Percentiles rank a stretch among this genome's conserved stretches.
These are phyloP conservation scores for Burhinus oedicnemus DNA, from an alignment of 2,113 vertebrate species.

Conservation along the genomic window DNA sequence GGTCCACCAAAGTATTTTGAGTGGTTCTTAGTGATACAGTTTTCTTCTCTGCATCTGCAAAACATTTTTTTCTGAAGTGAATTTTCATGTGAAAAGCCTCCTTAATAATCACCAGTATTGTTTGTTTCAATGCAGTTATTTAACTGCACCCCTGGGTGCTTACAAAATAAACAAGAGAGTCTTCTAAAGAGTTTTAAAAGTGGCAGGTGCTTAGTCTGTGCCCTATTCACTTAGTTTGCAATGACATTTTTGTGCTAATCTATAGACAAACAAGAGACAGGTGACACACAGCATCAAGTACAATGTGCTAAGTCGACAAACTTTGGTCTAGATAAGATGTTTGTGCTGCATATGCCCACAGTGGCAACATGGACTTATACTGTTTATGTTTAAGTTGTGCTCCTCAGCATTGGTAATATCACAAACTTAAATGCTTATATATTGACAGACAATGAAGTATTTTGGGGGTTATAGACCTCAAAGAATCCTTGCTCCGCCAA, in stretches of 20 bases:
- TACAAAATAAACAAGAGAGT: constrained; percentile 88
- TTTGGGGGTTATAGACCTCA: background rate
- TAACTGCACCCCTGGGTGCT: constrained; percentile 85
- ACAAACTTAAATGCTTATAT: background rate
- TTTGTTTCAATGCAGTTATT: constrained; percentile 85
- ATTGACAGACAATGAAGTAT: background rate
- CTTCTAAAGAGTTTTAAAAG: constrained; percentile 88
- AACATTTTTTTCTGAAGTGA: constrained; percentile 81
- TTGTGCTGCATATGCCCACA: constrained; percentile 31
- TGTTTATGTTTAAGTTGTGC: constrained; percentile 4
- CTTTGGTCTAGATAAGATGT: constrained; percentile 64
- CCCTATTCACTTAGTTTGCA: constrained; percentile 81
- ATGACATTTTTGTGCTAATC: constrained; percentile 82
- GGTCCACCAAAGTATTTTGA: constrained; percentile 81
- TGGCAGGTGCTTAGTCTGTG: constrained; percentile 91
- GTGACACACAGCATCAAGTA: constrained; percentile 73
- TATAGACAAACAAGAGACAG: constrained; percentile 84
- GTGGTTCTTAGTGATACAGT: constrained; percentile 85
- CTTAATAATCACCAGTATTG: constrained; percentile 83
- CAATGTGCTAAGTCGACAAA: constrained; percentile 65
- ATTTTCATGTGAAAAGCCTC: constrained; percentile 84
- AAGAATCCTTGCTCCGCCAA: no score
- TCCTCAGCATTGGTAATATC: background rate
- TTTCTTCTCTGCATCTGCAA: constrained; percentile 85
- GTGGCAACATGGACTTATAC: constrained; percentile 28